phyloP scores from a whole-genome alignment of 2,113 vertebrate species.

The Pachycephala philippinensis region DNA sequence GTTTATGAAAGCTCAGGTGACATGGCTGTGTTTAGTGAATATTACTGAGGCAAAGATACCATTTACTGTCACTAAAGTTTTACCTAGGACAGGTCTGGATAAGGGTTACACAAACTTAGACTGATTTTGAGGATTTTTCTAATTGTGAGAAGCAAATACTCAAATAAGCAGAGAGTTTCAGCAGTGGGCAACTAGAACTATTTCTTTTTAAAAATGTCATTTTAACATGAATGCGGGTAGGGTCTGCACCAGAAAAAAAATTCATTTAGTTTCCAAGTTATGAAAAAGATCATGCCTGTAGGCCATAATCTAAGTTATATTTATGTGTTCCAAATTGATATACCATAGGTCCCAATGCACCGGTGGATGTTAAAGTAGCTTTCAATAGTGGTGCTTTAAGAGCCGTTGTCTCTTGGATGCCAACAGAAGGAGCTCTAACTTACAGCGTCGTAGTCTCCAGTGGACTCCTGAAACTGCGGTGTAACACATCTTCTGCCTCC shows the following conservation, averaged over 20 bases:
- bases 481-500: slow-evolving; percentile 52
- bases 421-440: slow-evolving; percentile 71
- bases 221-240: not conserved
- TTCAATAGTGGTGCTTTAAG: slow-evolving; percentile 56
- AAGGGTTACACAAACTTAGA: not conserved
- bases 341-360: slow-evolving; percentile 57
- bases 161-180: not conserved
- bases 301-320: not conserved
- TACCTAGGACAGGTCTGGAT: not conserved
- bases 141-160: not conserved
- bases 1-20: not conserved
- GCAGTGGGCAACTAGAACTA: not conserved
- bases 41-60: not conserved
- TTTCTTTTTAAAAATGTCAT: not conserved
- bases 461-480: slow-evolving; percentile 64
- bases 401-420: slow-evolving; percentile 73
- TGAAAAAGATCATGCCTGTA: not conserved
- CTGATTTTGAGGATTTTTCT: not conserved
- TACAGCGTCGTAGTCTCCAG: slow-evolving; percentile 69
- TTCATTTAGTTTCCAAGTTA: not conserved
- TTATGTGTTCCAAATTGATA: slow-evolving; percentile 19
- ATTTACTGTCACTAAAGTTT: not conserved
- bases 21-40: not conserved
- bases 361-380: slow-evolving; percentile 64
- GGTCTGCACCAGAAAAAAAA: not conserved